Conservation (phyloP, 2,113 vertebrate genomes). For the Columba janthina region DNA sequence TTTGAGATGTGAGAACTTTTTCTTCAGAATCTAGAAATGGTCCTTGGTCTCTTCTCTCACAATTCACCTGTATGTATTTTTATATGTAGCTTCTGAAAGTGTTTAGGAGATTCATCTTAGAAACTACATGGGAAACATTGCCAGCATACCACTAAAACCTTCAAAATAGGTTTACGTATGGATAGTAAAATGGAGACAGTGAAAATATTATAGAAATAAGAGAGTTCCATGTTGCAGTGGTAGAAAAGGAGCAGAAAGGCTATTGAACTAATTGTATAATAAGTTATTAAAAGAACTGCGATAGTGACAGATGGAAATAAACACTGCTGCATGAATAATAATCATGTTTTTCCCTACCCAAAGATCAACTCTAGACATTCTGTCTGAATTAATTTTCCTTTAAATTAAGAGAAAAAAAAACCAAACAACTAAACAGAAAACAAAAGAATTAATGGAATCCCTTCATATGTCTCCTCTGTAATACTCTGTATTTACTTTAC, state of each 20-base stretch:
- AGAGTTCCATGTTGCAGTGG: not conserved
- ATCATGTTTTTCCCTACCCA: constrained; percentile 59
- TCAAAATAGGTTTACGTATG: not conserved
- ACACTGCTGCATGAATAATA: constrained; percentile 69
- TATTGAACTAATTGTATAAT: constrained; percentile 63
- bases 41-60: not conserved
- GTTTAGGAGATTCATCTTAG: not conserved
- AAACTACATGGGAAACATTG: not conserved
- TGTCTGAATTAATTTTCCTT: constrained; percentile 72
- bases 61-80: not conserved
- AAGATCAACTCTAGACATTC: constrained; percentile 71
- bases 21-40: not conserved
- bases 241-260: constrained; percentile 35
- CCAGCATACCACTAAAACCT: not conserved
- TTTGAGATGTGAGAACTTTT: not conserved
- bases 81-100: not conserved
- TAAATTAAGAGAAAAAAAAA: constrained; percentile 51
- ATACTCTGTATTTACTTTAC: not conserved
- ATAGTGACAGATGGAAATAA: constrained; percentile 71
- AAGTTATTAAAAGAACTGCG: constrained; percentile 64
- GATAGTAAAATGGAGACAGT: not conserved
- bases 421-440: not conserved
- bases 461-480: not conserved
- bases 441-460: constrained; percentile 37
- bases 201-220: not conserved